These are phyloP conservation scores for Drosophila lutescens DNA, from an alignment of 2,888 invertebrate species.

Conservation along the genomic window DNA sequence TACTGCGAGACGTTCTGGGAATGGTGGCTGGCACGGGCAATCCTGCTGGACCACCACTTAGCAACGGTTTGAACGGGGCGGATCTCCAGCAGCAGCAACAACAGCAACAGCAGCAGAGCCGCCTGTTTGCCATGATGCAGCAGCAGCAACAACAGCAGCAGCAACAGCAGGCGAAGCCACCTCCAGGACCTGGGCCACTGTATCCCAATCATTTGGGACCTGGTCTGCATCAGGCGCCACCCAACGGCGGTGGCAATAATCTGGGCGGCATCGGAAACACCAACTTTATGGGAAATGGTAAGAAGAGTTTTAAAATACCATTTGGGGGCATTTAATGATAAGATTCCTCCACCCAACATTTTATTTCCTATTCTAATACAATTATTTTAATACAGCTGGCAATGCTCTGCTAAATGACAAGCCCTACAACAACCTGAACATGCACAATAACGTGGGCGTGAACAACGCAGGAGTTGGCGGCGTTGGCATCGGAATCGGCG, in stretches of 20 bases:
- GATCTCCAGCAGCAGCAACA: constrained; percentile 67
- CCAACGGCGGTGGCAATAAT: constrained; percentile 33
- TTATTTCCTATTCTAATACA: background rate
- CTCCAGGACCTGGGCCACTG: constrained; percentile 20
- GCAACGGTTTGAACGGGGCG: constrained; percentile 64
- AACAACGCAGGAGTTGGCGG: constrained; percentile 25
- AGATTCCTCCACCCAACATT: background rate
- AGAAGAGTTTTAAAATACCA: constrained; percentile 27
- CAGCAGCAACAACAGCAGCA: constrained; percentile 51
- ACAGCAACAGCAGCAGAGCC: constrained; percentile 65
- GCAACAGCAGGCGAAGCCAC: constrained; percentile 40
- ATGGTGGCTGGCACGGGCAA: constrained; percentile 76
- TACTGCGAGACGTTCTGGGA: constrained; percentile 82
- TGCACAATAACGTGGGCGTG: constrained; percentile 56
- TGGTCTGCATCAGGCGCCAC: constrained; percentile 41
- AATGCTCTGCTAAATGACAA: constrained; percentile 64
- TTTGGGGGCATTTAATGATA: no score
- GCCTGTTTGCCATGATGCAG: constrained; percentile 69
- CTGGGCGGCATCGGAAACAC: constrained; percentile 30
- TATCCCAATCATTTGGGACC: constrained; percentile 18
- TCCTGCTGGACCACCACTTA: constrained; percentile 40
- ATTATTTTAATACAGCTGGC: constrained; percentile 28
- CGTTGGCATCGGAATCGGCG: constrained; percentile 4
- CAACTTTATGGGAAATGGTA: constrained; percentile 68
- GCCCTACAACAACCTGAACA: constrained; percentile 56